A percentile compares a stretch with the other conserved stretches of the same genome.
Evolutionary conservation across 2,797 vertebrate species (phyloP).

Genomic region (Siniperca undulata): DNA sequence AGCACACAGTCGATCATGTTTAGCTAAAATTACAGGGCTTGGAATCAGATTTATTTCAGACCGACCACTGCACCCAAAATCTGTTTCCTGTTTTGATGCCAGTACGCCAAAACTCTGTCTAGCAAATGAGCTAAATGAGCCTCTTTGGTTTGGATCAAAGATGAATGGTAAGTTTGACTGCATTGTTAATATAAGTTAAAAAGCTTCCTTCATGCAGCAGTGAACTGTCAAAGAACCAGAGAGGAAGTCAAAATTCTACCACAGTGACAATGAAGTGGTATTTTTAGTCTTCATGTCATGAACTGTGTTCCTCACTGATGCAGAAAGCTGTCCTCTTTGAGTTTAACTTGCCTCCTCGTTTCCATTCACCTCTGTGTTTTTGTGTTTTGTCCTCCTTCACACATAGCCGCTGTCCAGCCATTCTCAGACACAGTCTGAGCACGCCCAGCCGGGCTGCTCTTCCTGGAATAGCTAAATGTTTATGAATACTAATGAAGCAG

Average conservation of each 20-base stretch:
- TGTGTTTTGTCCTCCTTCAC: slow-evolving; percentile 38
- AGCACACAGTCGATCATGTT: background rate
- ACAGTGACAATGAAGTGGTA: background rate
- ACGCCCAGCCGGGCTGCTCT: slow-evolving; percentile 47
- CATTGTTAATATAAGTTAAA: background rate
- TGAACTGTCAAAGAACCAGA: background rate
- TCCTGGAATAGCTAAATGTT: slow-evolving; percentile 56
- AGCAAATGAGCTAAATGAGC: background rate
- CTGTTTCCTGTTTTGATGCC: background rate
- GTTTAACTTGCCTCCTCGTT: background rate
- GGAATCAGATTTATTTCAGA: background rate
- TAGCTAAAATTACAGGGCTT: background rate
- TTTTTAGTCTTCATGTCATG: slow-evolving; percentile 1
- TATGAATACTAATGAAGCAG: slow-evolving; percentile 66
- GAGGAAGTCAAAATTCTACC: background rate
- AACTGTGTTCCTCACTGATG: background rate
- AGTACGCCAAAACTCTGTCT: background rate
- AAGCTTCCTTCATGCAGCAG: background rate
- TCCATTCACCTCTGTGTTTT: slow-evolving; percentile 15
- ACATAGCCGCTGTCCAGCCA: slow-evolving; percentile 23
- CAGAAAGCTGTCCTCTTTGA: background rate
- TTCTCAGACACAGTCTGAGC: slow-evolving; percentile 58
- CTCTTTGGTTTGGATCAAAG: background rate
- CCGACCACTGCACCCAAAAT: too few species aligned
- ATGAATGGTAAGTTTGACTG: background rate